These are phyloP conservation scores for Gopherus evgoodei DNA, from an alignment of 2,113 vertebrate genomes.

Conservation along the genomic window DNA sequence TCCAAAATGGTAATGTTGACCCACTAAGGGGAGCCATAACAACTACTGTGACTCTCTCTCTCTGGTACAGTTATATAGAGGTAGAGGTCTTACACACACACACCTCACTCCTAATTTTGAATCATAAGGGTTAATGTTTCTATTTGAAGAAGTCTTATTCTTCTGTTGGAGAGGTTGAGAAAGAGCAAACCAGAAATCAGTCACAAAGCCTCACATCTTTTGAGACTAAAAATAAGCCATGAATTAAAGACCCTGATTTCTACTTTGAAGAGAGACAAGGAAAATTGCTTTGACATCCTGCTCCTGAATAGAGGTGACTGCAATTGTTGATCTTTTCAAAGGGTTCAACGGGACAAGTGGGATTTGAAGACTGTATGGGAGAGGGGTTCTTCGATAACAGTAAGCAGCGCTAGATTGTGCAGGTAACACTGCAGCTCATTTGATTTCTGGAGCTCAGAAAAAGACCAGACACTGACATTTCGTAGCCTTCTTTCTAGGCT, in stretches of 20 bases:
- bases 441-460: not conserved
- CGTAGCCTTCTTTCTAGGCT: not conserved
- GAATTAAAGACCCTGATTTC: rapidly evolving
- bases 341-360: not conserved
- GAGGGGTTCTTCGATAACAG: not conserved
- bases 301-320: not conserved
- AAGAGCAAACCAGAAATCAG: not conserved
- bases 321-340: not conserved
- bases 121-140: not conserved
- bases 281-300: not conserved
- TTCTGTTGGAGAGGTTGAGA: not conserved
- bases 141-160: not conserved
- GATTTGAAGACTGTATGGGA: rapidly evolving
- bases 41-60: too few species aligned
- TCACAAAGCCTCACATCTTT: not conserved
- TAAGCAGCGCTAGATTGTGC: rapidly evolving
- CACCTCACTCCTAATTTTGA: not conserved
- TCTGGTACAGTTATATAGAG: too few species aligned
- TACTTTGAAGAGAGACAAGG: rapidly evolving
- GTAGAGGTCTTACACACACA: not conserved
- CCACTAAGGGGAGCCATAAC: not conserved
- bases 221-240: not conserved
- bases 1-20: not conserved
- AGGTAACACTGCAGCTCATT: not conserved
- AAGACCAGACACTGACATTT: not conserved